phyloP scores from a whole-genome alignment of 1,140 invertebrate species.

The Drosophila mauritiana region DNA sequence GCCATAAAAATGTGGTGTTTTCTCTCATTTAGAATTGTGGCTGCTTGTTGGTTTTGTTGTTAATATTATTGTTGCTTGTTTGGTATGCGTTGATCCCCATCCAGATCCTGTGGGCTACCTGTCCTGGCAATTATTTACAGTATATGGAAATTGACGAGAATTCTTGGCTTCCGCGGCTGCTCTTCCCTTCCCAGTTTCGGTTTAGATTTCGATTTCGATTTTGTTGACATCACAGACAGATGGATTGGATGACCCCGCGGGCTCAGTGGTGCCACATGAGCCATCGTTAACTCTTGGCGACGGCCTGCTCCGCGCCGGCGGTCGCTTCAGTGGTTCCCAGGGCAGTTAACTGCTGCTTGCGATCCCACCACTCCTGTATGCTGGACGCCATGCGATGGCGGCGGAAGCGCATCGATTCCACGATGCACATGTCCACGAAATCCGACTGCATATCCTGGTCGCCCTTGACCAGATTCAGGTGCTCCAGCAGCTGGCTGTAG shows the following conservation, averaged over 20 bases:
- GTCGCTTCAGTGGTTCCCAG: background rate
- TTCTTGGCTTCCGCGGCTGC: background rate
- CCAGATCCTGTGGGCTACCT: conserved; percentile 2
- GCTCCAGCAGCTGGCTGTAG: conserved; percentile 89
- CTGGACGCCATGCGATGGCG: conserved; percentile 89
- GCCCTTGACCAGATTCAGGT: conserved; percentile 90
- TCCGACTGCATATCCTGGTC: conserved; percentile 88
- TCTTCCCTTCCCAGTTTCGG: background rate
- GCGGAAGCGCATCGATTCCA: conserved; percentile 93
- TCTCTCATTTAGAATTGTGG: conserved; percentile 8
- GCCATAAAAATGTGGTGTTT: conserved; percentile 4
- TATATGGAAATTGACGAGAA: conserved; percentile 10
- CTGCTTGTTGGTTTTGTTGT: conserved; percentile 5
- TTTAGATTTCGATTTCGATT: conserved; percentile 27
- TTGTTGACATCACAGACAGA: conserved; percentile 69
- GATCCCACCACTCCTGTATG: conserved; percentile 84
- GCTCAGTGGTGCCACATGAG: conserved; percentile 60
- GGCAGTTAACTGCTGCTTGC: conserved; percentile 56
- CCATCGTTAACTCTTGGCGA: conserved; percentile 73
- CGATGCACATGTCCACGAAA: conserved; percentile 90
- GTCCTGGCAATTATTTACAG: conserved; percentile 24
- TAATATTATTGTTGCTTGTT: conserved; percentile 6
- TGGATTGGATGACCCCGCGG: conserved; percentile 44
- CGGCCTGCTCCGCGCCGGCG: conserved; percentile 20
- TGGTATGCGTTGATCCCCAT: conserved; percentile 13